Conservation (phyloP, 2,888 invertebrate species). For the Drosophila aldrichi region DNA sequence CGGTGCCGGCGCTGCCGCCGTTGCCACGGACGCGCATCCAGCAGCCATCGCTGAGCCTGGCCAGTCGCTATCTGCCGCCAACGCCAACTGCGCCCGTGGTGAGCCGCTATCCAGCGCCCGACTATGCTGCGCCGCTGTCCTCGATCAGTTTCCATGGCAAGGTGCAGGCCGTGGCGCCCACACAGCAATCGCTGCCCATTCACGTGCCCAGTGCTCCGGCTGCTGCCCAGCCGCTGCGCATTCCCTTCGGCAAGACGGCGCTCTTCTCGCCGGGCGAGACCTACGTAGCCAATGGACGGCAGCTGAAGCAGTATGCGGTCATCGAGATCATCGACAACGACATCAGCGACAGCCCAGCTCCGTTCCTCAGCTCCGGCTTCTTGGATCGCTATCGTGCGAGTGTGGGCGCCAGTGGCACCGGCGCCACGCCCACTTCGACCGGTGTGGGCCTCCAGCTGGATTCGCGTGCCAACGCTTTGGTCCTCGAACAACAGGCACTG, state of each 20-base stretch:
- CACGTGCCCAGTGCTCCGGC: conserved; percentile 56
- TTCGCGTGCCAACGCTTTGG: conserved; percentile 66
- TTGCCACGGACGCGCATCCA: conserved; percentile 64
- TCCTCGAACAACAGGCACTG: conserved; percentile 62
- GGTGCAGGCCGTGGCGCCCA: not conserved
- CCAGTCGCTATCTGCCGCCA: conserved; percentile 48
- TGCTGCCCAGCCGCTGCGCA: conserved; percentile 58
- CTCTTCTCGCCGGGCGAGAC: conserved; percentile 69
- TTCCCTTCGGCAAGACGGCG: conserved; percentile 77
- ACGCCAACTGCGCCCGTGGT: conserved; percentile 12
- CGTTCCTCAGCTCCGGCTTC: conserved; percentile 76
- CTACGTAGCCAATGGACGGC: conserved; percentile 82
- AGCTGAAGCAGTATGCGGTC: conserved; percentile 85
- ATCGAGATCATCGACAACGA: conserved; percentile 84
- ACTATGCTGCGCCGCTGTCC: conserved; percentile 40
- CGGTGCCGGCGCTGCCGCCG: conserved; percentile 78
- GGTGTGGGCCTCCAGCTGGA: conserved; percentile 53
- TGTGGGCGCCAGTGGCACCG: conserved; percentile 56
- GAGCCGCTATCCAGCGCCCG: conserved; percentile 42
- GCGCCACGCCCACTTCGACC: conserved; percentile 29
- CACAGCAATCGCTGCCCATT: conserved; percentile 35
- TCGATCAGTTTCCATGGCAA: conserved; percentile 57
- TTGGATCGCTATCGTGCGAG: conserved; percentile 76
- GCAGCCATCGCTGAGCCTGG: conserved; percentile 19
- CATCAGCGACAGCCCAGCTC: conserved; percentile 73